Evolutionary conservation across 2,113 vertebrate genomes (phyloP).

Genomic region (Lutjanus erythropterus): DNA sequence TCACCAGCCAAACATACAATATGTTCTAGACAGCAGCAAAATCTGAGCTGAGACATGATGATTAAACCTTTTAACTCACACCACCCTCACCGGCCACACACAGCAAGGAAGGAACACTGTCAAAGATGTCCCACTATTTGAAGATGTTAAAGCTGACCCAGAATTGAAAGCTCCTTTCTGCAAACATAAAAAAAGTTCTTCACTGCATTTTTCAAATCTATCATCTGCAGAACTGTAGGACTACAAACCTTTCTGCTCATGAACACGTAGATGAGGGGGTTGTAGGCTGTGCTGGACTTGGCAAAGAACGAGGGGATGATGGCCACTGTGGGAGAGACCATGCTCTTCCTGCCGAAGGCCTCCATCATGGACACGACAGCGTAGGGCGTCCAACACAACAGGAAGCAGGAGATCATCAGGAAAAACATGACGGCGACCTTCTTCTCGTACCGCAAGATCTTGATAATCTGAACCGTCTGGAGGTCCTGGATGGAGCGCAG

Average conservation of each 20-base stretch:
- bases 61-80: background rate
- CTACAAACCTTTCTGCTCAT: constrained; percentile 93
- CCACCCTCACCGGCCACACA: background rate
- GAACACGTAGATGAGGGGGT: constrained; percentile 92
- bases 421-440: constrained; percentile 94
- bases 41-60: too few species aligned
- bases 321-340: constrained; percentile 90
- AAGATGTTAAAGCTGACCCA: background rate
- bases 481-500: constrained; percentile 91
- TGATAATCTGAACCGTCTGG: constrained; percentile 91
- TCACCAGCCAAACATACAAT: background rate
- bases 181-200: background rate
- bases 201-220: background rate
- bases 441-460: constrained; percentile 92
- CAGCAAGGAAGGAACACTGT: background rate
- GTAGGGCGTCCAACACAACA: constrained; percentile 93
- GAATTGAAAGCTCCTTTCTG: background rate
- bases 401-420: constrained; percentile 91
- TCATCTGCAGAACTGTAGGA: background rate
- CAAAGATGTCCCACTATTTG: background rate
- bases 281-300: constrained; percentile 93
- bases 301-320: constrained; percentile 92
- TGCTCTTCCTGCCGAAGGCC: constrained; percentile 87
- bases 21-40: background rate
- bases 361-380: constrained; percentile 90